Conservation (phyloP, 2,797 vertebrate species). For the Hirundo rustica region DNA sequence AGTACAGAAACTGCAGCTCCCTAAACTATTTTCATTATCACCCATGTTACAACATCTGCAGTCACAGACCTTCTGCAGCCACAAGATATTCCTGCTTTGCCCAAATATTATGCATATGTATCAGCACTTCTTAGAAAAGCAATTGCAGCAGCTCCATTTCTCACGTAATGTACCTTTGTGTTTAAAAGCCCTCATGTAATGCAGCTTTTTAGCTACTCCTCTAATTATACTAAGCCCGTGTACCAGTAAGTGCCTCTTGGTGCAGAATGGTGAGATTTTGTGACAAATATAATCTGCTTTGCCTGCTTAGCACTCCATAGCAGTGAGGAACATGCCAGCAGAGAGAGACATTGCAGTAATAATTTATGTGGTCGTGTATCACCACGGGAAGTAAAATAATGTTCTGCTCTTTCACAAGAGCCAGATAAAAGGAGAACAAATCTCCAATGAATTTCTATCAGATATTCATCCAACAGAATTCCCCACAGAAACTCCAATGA, state of each 20-base stretch:
- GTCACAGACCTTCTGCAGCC: not conserved
- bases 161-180: not conserved
- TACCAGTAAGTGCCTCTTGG: not conserved
- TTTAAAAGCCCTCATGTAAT: not conserved
- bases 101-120: not conserved
- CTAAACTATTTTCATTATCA: not conserved
- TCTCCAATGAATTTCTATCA: constrained; percentile 5
- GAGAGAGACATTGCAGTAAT: constrained; percentile 17
- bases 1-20: not conserved
- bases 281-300: not conserved
- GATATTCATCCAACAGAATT: not conserved
- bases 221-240: not conserved
- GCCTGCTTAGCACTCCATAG: not conserved
- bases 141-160: not conserved
- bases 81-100: not conserved
- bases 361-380: constrained; percentile 3
- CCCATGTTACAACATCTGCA: not conserved
- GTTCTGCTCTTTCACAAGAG: not conserved
- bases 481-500: not conserved
- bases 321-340: not conserved
- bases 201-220: not conserved
- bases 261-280: not conserved
- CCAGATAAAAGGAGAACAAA: not conserved
- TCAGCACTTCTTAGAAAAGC: not conserved
- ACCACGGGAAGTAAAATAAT: not conserved